Percentiles rank a stretch among this genome's conserved stretches.
These are phyloP conservation scores for Pandemis heparana DNA, from an alignment of 2,888 invertebrate species.

Conservation along the genomic window DNA sequence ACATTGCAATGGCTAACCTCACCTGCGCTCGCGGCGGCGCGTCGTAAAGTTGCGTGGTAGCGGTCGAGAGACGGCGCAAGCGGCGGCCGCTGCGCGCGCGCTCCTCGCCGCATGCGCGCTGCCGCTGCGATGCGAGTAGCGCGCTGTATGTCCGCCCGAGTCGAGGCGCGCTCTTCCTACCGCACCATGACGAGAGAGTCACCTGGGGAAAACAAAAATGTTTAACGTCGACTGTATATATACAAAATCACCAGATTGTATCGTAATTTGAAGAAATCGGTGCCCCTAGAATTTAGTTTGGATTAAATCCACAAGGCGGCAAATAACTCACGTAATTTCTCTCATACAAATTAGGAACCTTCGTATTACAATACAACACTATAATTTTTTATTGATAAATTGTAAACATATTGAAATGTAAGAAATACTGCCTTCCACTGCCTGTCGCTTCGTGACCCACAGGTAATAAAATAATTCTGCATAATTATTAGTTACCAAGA, in stretches of 20 bases:
- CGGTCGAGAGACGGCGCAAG: slow-evolving; percentile 72
- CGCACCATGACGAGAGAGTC: slow-evolving; percentile 76
- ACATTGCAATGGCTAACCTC: slow-evolving; percentile 68
- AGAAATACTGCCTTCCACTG: no score
- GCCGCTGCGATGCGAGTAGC: slow-evolving; percentile 62
- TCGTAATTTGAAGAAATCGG: no score
- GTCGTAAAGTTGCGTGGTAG: slow-evolving; percentile 74
- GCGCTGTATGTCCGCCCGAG: slow-evolving; percentile 63
- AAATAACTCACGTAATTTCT: no score
- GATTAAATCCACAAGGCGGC: no score
- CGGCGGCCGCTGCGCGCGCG: slow-evolving; percentile 57
- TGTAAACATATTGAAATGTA: no score
- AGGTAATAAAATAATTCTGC: not conserved
- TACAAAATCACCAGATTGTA: no score
- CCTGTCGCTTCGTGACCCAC: not conserved
- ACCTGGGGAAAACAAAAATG: slow-evolving; percentile 55
- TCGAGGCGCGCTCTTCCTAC: slow-evolving; percentile 58
- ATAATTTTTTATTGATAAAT: no score
- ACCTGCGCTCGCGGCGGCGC: slow-evolving; percentile 80
- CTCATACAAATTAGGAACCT: no score
- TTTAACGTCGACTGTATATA: not conserved
- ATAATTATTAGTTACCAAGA: not conserved
- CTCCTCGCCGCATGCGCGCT: slow-evolving; percentile 53
- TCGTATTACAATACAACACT: no score
- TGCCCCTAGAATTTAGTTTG: no score